Percentiles rank a stretch among this genome's conserved stretches.
These are phyloP conservation scores for Odontomyia ornata DNA, from an alignment of 2,888 invertebrate species.

Conservation along the genomic window DNA sequence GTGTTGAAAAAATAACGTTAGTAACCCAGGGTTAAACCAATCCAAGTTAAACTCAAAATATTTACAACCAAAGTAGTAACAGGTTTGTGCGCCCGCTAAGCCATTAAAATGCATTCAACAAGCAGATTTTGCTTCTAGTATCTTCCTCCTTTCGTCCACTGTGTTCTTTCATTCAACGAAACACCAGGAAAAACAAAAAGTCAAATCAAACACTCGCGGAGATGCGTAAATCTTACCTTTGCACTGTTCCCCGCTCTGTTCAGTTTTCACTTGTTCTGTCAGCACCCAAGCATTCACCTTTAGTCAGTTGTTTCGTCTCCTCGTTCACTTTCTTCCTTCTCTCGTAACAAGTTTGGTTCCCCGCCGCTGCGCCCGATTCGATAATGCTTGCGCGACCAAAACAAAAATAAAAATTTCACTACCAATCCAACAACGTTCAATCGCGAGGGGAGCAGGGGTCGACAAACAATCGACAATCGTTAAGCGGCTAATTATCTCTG, in stretches of 20 bases:
- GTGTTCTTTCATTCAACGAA: background rate
- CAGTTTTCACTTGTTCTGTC: constrained; percentile 9
- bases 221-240: constrained; percentile 8
- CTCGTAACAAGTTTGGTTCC: background rate
- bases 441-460: background rate
- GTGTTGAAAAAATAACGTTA: no score
- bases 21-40: no score
- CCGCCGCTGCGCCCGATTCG: background rate
- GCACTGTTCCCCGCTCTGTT: background rate
- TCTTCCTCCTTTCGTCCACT: background rate
- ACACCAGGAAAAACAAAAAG: constrained; percentile 8
- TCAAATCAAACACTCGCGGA: constrained; percentile 16
- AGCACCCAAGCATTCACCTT: background rate
- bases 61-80: no score
- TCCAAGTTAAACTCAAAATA: no score
- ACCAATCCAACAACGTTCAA: background rate
- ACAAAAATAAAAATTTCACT: constrained; percentile 26
- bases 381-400: constrained; percentile 16
- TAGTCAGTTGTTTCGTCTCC: background rate
- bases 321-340: background rate
- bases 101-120: constrained; percentile 24
- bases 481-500: constrained; percentile 7
- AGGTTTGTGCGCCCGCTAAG: constrained; percentile 24
- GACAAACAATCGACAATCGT: background rate
- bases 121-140: background rate